Evolutionary conservation across 1,140 invertebrate species (phyloP).

Genomic region (Achatina immaculata): DNA sequence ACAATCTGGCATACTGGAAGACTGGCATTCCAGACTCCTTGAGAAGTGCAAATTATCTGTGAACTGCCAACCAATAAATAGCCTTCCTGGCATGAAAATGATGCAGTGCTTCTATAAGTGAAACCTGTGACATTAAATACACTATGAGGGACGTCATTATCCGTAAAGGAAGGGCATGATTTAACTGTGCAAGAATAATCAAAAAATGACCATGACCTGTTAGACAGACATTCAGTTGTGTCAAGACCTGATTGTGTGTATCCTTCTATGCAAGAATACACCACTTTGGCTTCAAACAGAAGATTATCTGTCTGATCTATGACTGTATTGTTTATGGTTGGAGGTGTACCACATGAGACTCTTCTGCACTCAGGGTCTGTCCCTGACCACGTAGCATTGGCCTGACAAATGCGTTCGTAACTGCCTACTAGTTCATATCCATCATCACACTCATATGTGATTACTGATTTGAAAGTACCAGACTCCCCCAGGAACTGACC

Average conservation of each 20-base stretch:
- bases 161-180: slow-evolving; percentile 41
- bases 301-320: slow-evolving; percentile 11
- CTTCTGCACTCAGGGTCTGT: slow-evolving; percentile 51
- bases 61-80: slow-evolving; percentile 41
- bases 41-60: slow-evolving; percentile 67
- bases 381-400: slow-evolving; percentile 50
- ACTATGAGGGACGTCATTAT: slow-evolving; percentile 45
- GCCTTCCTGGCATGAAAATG: slow-evolving; percentile 56
- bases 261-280: slow-evolving; percentile 78
- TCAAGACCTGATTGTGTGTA: slow-evolving; percentile 75
- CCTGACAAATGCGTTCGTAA: slow-evolving; percentile 46
- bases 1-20: slow-evolving; percentile 48
- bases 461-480: slow-evolving; percentile 74
- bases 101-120: slow-evolving; percentile 49
- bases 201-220: slow-evolving; percentile 51
- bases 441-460: slow-evolving; percentile 70
- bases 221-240: slow-evolving; percentile 44
- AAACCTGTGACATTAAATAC: slow-evolving; percentile 44
- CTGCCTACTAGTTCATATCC: slow-evolving; percentile 69
- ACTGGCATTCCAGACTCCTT: slow-evolving; percentile 83
- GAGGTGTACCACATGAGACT: slow-evolving; percentile 47
- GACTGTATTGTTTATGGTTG: slow-evolving; percentile 48
- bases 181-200: slow-evolving; percentile 44
- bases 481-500: slow-evolving; percentile 53
- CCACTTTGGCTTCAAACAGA: slow-evolving; percentile 38